A percentile compares a stretch with the other conserved stretches of the same genome.
phyloP scores from a whole-genome alignment of 1,140 invertebrate species.

The Drosophila neocordata region DNA sequence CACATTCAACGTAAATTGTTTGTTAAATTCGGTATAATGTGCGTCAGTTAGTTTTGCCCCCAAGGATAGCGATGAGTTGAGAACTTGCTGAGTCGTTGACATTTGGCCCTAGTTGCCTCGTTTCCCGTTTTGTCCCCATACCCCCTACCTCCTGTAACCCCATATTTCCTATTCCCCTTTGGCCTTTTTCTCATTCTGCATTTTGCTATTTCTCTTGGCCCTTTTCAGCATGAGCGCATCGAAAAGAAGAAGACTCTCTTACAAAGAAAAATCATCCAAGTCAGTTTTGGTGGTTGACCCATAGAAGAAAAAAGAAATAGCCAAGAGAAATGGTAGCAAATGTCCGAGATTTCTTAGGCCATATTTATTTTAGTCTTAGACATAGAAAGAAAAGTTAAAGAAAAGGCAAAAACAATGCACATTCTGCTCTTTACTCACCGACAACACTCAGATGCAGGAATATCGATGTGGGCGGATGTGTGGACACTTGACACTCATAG shows the following conservation, averaged over 20 bases:
- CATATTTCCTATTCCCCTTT: constrained; percentile 41
- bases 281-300: constrained; percentile 4
- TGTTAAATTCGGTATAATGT: constrained; percentile 81
- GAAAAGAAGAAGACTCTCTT: constrained; percentile 14
- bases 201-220: constrained; percentile 40
- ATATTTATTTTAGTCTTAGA: constrained; percentile 13
- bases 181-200: constrained; percentile 20
- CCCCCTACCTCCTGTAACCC: too few relatives aligned
- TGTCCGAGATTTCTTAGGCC: background rate
- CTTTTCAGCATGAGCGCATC: constrained; percentile 73
- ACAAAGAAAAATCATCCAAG: constrained; percentile 22
- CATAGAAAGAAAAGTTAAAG: constrained; percentile 34
- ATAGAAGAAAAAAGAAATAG: background rate
- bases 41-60: constrained; percentile 66
- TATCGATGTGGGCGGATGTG: constrained; percentile 93
- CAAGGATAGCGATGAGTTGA: constrained; percentile 52
- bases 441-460: constrained; percentile 92
- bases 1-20: constrained; percentile 80
- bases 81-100: constrained; percentile 68
- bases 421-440: constrained; percentile 86
- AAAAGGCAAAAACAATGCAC: constrained; percentile 45
- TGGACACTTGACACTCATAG: constrained; percentile 95
- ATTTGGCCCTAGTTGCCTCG: constrained; percentile 47
- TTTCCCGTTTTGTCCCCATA: constrained; percentile 16
- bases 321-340: background rate